Evolutionary conservation across 2,888 invertebrate species (phyloP).

Genomic region (Tetropium fuscum): DNA sequence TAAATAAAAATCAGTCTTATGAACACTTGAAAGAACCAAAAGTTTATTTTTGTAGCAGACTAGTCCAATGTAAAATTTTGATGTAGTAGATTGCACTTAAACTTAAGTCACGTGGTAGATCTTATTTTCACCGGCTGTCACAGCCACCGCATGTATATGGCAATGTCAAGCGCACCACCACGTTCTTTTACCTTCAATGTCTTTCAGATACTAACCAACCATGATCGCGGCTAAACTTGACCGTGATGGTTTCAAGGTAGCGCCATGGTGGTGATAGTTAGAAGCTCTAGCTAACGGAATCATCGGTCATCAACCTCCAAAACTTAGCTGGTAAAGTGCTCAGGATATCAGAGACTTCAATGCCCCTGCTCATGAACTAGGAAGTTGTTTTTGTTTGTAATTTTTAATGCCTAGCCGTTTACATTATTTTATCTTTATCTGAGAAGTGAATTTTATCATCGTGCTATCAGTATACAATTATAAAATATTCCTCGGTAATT

Average conservation of each 20-base stretch:
- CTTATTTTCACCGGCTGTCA: constrained; percentile 31
- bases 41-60: constrained; percentile 25
- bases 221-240: constrained; percentile 64
- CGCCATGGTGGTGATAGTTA: constrained; percentile 60
- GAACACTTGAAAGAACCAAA: constrained; percentile 22
- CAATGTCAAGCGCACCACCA: constrained; percentile 45
- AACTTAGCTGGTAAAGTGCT: constrained; percentile 44
- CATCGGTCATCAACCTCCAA: constrained; percentile 64
- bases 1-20: constrained; percentile 34
- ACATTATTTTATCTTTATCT: too few relatives aligned
- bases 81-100: constrained; percentile 20
- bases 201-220: constrained; percentile 64
- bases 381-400: constrained; percentile 50
- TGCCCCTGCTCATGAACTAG: constrained; percentile 53
- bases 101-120: constrained; percentile 37
- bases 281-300: constrained; percentile 53
- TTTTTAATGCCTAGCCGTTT: not conserved
- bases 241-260: constrained; percentile 62
- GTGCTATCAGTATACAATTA: too few relatives aligned
- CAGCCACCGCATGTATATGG: constrained; percentile 45
- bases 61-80: constrained; percentile 27
- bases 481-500: too few relatives aligned
- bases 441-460: too few relatives aligned
- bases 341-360: constrained; percentile 45
- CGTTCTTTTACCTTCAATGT: constrained; percentile 54